Base-by-base conservation (phyloP, 1,140 invertebrate genomes). In the Holotrichia oblita region DNA sequence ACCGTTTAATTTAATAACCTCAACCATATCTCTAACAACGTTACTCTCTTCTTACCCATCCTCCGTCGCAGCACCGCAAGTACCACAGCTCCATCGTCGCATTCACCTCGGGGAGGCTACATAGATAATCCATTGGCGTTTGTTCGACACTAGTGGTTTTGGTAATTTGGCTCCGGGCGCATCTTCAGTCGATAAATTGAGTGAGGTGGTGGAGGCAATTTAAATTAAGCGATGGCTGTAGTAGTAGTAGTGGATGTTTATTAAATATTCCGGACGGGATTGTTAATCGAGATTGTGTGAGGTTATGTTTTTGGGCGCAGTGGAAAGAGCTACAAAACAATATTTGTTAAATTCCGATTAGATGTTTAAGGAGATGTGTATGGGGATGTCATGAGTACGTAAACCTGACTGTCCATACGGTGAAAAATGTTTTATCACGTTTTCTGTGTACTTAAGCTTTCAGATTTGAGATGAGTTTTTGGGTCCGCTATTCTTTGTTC, bases 161-260 rank as follows among this genome's bases (percentile, higher is more conserved):
- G 14, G 14, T 55, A 55, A 55, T 55, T 55, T 55, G 6, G 48
- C 48, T 55, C 14, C 14, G n/a, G 17, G 48, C 48, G 48, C 48
- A 55, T 55, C 48, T 55, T 17, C 48, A 55, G 48, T 55, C 48
- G 48, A 55, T 55, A 55, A 55, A 55, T 55, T 17, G 48, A 55
- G 48, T 55, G 48, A 55, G 48, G 17, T 17, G 48, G n/a, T 55
- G n/a, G 48, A 55, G 48, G 48, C 48, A 55, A 55, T 34, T 34
- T 34, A 34, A 34, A 34, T 55, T 55, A 55, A 17, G 14, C 12
- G 48, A 14, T 55, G 14, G 48, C 4, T 17, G 48, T 55, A 55
- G 48, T 17, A n/a, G 44, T 48, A 48, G 44, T 12, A 9, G 48
- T 17, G 48, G 48, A 55, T 55, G 48, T 55, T 55, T 55, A 55